Conservation (phyloP, 2,113 vertebrate species). For the Syrrhaptes paradoxus region DNA sequence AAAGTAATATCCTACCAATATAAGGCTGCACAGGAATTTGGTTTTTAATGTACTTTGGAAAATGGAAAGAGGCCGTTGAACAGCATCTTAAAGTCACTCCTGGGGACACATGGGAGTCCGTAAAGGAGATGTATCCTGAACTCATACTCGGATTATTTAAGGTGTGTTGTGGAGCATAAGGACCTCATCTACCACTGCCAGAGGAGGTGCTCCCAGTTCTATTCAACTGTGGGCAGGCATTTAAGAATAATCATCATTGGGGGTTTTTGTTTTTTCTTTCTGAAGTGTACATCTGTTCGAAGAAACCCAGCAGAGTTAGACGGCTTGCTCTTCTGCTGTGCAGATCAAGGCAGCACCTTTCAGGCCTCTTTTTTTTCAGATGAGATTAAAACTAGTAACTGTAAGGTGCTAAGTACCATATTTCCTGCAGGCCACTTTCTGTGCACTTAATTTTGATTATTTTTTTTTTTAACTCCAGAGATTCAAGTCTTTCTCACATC, state of each 20-base stretch:
- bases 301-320: background rate
- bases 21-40: background rate
- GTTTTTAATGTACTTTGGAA: background rate
- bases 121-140: rapidly evolving
- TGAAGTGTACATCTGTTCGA: background rate
- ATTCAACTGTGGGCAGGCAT: background rate
- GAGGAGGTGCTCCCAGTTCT: background rate
- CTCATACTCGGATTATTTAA: background rate
- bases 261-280: rapidly evolving
- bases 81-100: background rate
- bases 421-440: background rate
- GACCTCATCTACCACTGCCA: background rate
- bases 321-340: background rate
- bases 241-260: background rate
- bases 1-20: background rate
- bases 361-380: background rate
- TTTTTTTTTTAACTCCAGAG: background rate
- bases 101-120: rapidly evolving
- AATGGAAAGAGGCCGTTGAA: background rate
- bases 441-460: background rate
- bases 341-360: background rate
- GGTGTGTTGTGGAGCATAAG: background rate
- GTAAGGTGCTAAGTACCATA: rapidly evolving
- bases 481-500: background rate
- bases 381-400: background rate